Evolutionary conservation across 2,113 vertebrate species (phyloP), one percentile per base, ranked within the genome.

Genomic region (Anarhynchus alexandrinus): DNA sequence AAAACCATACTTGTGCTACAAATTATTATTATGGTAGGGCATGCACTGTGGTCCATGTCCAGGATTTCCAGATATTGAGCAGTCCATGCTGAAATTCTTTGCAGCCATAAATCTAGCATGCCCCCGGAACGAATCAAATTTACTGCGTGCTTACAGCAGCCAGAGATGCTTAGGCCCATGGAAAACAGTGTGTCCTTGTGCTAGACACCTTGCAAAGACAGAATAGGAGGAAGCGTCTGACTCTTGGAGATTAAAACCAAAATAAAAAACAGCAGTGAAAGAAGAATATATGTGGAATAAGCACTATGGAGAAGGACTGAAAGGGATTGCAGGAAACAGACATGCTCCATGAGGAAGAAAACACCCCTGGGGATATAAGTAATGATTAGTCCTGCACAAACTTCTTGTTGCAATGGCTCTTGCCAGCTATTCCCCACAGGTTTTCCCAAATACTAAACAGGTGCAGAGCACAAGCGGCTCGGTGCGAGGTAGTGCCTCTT

Each of bases 401-500:
- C 11, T 72, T 76, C 34, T 78, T 73, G 29, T 29, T 78, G 27
- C 51, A 86, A 45, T 36, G 12, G 23, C 11, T 72, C 51, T 64
- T n/a, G 16, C 19, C 27, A 67, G 15, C 29, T 76, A 8, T 73
- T 88, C 34, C 54, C 52, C 16, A 34, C 5, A 77, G 20, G 2
- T 70, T 80, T 79, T 90, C 61, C 23, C 23, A 81, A 57, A 86
- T 14, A 49, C 26, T 8, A 11, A 80, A 58, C 12, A 80, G 43
- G 2, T 12, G 25, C 21, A 77, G 19, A 79, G 22, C 13, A 55
- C 40, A 57, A 27, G 22, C 2, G 3, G 18, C 9, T 67, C 8
- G 0, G 3, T 34, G 10, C 2, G 0, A 72, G 34, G 14, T 3
- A 57, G 6, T 14, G 9, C 13, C 23, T 54, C 13, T 61, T 52